Conservation (phyloP, 2,797 vertebrate genomes). For the Prionace glauca region DNA sequence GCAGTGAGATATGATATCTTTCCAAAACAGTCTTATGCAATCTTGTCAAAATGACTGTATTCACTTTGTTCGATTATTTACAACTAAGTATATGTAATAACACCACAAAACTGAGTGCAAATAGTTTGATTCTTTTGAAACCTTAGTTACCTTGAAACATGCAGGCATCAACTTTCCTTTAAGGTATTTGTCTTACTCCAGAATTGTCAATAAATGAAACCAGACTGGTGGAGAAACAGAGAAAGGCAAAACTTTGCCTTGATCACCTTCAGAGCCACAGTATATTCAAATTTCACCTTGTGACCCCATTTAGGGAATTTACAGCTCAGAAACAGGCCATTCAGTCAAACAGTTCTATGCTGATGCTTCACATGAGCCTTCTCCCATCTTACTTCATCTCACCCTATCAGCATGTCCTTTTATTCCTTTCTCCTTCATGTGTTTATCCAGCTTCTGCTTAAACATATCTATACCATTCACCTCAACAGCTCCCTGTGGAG, state of each 20-base stretch:
- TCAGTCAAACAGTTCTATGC: too few species aligned
- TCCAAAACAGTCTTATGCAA: background rate
- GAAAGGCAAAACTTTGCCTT: background rate
- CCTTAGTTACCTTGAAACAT: background rate
- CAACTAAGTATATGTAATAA: background rate
- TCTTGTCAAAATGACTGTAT: background rate
- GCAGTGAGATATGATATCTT: background rate
- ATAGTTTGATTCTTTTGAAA: background rate
- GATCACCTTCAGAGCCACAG: background rate
- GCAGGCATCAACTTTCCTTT: background rate
- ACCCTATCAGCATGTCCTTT: background rate
- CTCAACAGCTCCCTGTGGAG: too few species aligned
- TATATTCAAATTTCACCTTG: too few species aligned
- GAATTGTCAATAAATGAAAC: background rate
- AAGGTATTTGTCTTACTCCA: background rate
- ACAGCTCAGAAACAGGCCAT: background rate
- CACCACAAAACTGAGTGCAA: background rate
- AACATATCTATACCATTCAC: background rate
- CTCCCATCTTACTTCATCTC: background rate
- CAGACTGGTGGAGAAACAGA: background rate
- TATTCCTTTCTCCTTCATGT: background rate
- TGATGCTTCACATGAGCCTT: background rate
- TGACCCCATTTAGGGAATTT: background rate
- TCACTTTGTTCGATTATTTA: background rate
- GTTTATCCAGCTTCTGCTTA: background rate